Conservation (phyloP, 1,140 invertebrate genomes). For the Elysia chlorotica region DNA sequence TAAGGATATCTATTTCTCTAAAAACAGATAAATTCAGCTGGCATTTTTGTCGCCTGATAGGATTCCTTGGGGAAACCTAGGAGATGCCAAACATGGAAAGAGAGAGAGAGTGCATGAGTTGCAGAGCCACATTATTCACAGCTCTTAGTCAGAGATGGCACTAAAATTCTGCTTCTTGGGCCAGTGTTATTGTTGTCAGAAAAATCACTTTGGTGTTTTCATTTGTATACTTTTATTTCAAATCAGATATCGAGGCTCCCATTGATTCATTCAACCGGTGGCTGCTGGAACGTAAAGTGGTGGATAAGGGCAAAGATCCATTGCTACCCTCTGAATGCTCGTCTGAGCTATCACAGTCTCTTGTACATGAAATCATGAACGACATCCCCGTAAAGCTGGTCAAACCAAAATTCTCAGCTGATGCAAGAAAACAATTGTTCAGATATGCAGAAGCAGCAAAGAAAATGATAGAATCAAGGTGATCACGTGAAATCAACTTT, state of each 20-base stretch:
- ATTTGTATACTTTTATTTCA: neutral
- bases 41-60: no score
- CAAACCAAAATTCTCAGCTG: conserved; percentile 91
- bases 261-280: conserved; percentile 96
- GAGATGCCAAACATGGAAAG: no score
- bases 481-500: no score
- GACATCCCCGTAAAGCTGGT: conserved; percentile 96
- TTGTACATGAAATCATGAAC: conserved; percentile 98
- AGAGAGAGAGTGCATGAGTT: no score
- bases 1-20: no score
- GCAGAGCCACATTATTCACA: no score
- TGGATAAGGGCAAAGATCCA: conserved; percentile 79
- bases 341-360: conserved; percentile 89
- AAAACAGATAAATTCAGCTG: no score
- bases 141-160: no score
- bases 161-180: no score
- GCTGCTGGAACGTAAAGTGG: conserved; percentile 93
- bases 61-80: no score
- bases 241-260: conserved; percentile 84
- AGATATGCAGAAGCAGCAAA: conserved; percentile 96
- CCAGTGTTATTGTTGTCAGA: no score
- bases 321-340: conserved; percentile 88
- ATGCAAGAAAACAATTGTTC: conserved; percentile 94
- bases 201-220: no score
- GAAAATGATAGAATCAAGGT: conserved; percentile 90